Percentiles rank a stretch among this genome's conserved stretches.
phyloP scores from a whole-genome alignment of 1,140 invertebrate genomes.

The Pentalonia nigronervosa region DNA sequence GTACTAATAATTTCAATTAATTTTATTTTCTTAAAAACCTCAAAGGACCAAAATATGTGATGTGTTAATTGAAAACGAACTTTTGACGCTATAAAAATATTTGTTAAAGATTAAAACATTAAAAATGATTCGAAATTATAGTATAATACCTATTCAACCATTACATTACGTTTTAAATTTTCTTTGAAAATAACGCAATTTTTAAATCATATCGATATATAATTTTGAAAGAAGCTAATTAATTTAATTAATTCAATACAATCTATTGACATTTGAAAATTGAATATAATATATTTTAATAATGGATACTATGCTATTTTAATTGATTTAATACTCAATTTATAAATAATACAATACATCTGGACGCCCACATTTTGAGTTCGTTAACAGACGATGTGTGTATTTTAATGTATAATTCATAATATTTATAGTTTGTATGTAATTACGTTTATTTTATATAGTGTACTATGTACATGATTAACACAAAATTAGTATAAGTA shows the following conservation, averaged over 20 bases:
- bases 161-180: not conserved
- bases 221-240: not conserved
- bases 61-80: not conserved
- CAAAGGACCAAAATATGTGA: not conserved
- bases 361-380: not conserved
- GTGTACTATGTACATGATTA: not conserved
- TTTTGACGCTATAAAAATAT: not conserved
- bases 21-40: constrained; percentile 34
- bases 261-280: not conserved
- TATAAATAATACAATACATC: not conserved
- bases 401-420: constrained; percentile 36
- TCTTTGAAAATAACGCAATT: not conserved
- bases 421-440: constrained; percentile 13
- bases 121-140: not conserved
- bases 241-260: not conserved
- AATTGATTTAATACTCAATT: not conserved
- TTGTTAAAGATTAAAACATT: not conserved
- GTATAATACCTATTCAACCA: not conserved
- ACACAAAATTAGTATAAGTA: not conserved
- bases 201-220: not conserved
- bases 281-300: not conserved
- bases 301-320: not conserved
- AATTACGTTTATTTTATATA: not conserved
- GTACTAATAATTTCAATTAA: not conserved
- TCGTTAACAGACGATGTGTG: not conserved